Conservation (phyloP, 1,140 invertebrate genomes). For the Diploscapter pachys region DNA sequence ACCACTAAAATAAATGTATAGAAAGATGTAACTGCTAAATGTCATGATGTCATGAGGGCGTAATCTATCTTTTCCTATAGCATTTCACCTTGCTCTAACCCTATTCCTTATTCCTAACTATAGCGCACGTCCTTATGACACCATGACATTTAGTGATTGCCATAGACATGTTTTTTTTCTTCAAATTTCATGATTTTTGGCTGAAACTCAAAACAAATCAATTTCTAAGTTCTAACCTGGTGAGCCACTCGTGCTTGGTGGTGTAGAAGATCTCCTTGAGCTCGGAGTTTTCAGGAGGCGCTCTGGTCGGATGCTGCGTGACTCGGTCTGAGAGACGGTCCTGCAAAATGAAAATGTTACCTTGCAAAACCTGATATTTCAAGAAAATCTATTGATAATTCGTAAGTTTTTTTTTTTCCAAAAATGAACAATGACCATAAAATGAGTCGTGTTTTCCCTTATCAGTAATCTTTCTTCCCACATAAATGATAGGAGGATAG, state of each 20-base stretch:
- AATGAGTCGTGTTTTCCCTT: too few relatives aligned
- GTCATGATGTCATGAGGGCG: too few relatives aligned
- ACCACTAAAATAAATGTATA: too few relatives aligned
- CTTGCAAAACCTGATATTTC: neutral
- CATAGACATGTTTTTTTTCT: neutral
- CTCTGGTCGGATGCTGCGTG: neutral
- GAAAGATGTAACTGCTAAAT: too few relatives aligned
- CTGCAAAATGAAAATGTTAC: neutral
- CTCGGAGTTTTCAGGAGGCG: slow-evolving; percentile 35
- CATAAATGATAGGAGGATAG: neutral
- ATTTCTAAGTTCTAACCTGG: slow-evolving; percentile 11
- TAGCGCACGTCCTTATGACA: too few relatives aligned
- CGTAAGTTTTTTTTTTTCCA: neutral
- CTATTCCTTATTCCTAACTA: too few relatives aligned
- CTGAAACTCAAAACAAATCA: too few relatives aligned
- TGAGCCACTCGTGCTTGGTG: slow-evolving; percentile 41
- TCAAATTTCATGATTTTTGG: neutral
- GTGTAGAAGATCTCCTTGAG: slow-evolving; percentile 43
- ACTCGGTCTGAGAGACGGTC: neutral
- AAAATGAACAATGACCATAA: neutral
- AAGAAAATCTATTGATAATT: neutral
- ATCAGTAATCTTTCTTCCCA: too few relatives aligned
- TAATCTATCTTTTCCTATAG: too few relatives aligned
- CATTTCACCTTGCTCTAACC: too few relatives aligned
- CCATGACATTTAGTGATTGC: neutral